Evolutionary conservation across 1,140 invertebrate genomes (phyloP), one percentile per base, ranked within the genome.

Genomic region (Gryllus bimaculatus): DNA sequence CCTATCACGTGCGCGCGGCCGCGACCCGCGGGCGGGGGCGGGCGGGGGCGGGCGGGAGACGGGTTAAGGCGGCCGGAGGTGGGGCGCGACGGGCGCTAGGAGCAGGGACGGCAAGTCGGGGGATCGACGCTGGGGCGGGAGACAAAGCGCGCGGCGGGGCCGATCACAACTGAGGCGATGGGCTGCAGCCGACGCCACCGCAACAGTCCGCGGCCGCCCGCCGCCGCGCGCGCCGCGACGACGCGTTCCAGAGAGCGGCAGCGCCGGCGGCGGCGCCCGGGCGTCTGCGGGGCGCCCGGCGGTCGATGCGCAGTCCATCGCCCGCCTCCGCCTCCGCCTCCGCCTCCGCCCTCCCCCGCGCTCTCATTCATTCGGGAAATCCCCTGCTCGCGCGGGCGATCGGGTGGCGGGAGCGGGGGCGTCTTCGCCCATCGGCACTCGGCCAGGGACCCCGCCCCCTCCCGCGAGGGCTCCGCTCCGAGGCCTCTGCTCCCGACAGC

Each of bases 21-120:
- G 80, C 54, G 48, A 79, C 80, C 48, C 26, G 80, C 20, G 79
- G 75, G 80, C 73, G 54, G 66, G 80, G 73, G 80, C 18, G 54
- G 18, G 54, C 54, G 2, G 18, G 1, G 10, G 54, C 3, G 54
- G 18, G 54, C 18, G 54, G 54, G 18, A n/a, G n/a, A 7, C 54
- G 10, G 54, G 54, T 0, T 2, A 7, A 7, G 54, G 18, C 10
- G 54, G 75, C 3, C 1, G 47, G 7, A 7, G 75, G 75, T 1
- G 21, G 3, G 47, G n/a, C 3, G 21, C 75, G n/a, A 7, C 10
- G 75, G 74, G 20, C 20, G 8, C 18, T 18, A 75, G 20, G 10
- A 26, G 75, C 21, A 7, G n/a, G 75, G 7, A 75, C 21, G 75
- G 10, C 21, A 39, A n/a, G 75, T 2, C 21, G 47, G 10, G 75